These are phyloP conservation scores for Drosophila tripunctata DNA, from an alignment of 2,888 invertebrate genomes.

Conservation along the genomic window DNA sequence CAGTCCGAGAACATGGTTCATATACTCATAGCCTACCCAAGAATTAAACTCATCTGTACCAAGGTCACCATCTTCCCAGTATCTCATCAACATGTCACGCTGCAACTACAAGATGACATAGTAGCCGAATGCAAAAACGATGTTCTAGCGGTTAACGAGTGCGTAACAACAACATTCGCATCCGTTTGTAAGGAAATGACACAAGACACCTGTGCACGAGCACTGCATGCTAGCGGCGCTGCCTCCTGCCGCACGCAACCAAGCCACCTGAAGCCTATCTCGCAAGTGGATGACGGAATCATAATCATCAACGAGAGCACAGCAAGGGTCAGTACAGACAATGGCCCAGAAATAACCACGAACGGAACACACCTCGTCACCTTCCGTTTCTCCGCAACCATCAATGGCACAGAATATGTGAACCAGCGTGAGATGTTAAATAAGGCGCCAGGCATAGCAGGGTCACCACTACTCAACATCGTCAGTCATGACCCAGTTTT, in stretches of 20 bases:
- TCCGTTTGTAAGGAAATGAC: background rate
- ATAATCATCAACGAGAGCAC: background rate
- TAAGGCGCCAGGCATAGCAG: background rate
- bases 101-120: background rate
- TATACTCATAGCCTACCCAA: background rate
- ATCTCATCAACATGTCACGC: background rate
- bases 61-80: background rate
- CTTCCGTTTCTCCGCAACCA: conserved; percentile 1
- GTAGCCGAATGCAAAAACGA: background rate
- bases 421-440: background rate
- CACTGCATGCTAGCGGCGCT: conserved; percentile 8
- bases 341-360: background rate
- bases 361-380: background rate
- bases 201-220: conserved; percentile 10
- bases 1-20: conserved; percentile 1
- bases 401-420: conserved; percentile 10
- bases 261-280: conserved; percentile 8
- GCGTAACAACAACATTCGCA: conserved; percentile 1
- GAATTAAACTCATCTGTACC: background rate
- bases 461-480: conserved; percentile 1
- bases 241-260: no score
- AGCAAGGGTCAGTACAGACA: background rate
- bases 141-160: background rate
- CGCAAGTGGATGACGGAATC: no score
- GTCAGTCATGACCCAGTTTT: conserved; percentile 5